phyloP scores from a whole-genome alignment of 2,888 invertebrate species.

The Cephus runcator region DNA sequence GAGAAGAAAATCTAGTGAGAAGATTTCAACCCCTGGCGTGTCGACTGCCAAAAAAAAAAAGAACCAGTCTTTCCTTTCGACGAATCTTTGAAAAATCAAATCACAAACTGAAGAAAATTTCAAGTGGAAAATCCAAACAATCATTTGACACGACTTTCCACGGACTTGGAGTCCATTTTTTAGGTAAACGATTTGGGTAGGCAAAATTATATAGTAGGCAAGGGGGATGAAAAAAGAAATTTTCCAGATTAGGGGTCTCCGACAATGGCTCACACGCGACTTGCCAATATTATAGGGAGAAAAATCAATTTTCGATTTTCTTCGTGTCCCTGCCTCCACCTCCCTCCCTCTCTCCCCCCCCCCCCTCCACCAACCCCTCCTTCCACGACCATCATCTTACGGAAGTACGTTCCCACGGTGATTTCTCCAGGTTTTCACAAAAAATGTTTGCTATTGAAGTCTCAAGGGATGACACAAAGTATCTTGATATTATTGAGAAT shows the following conservation, averaged over 20 bases:
- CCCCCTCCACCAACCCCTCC: neutral
- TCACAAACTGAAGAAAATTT: neutral
- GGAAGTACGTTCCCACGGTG: neutral
- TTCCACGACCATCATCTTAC: neutral
- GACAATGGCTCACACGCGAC: neutral
- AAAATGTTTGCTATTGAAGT: neutral
- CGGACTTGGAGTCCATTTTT: neutral
- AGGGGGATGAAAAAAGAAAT: neutral
- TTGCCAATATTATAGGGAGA: neutral
- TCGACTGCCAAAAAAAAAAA: neutral
- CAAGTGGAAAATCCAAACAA: neutral
- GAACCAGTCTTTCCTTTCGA: neutral
- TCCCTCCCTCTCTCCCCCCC: conserved; percentile 11
- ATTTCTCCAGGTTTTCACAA: neutral
- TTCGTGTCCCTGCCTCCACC: conserved; percentile 23
- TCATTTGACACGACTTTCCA: neutral
- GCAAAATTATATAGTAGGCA: neutral
- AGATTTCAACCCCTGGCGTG: neutral
- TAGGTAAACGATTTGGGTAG: neutral
- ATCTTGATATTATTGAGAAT: neutral
- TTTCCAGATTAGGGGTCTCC: neutral
- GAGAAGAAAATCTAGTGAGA: conserved; percentile 7
- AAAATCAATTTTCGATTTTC: conserved; percentile 24
- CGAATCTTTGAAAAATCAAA: neutral
- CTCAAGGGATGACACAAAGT: neutral